Base-by-base conservation (phyloP, 2,888 invertebrate species). In the Cosmia pyralina region DNA sequence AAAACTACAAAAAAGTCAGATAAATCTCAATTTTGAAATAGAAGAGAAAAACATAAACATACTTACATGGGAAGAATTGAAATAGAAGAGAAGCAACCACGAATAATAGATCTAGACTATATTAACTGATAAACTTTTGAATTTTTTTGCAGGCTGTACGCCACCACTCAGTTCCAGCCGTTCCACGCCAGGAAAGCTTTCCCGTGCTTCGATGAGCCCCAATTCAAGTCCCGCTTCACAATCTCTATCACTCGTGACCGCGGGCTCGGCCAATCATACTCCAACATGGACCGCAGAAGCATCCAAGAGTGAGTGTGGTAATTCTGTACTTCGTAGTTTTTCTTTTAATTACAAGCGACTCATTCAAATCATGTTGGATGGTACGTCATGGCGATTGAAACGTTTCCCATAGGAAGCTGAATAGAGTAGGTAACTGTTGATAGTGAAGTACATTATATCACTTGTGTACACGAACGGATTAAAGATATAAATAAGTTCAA, bases 141-240 rank as follows among this genome's bases (percentile, higher is more conserved):
- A 11, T 5, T 22, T 13, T 34, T 71, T 91, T 92, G 19, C 85
- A 96, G 96, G 28, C 83, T 90, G 48, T 96, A 96, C 82, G 96
- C 96, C 2, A 97, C 97, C 8, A 98, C 98, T 0, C 98, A 98
- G 90, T 98, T 98, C 91, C 98, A 98, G 84, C 97, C 98, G 0
- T 97, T 96, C 78, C 97, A 98, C 87, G 98, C 98, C 0, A 96
- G 98, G 77, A 97, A 97, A 87, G 98, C 98, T 0, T 98, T 98
- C 91, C 98, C 98, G 0, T 98, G 98, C 92, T 98, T 98, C 85
- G 99, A 99, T 88, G 98, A 98, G 87, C 98, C 98, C 0, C 97
- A 97, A 46, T 98, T 98, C 90, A 98, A 98, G 91, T 98, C 98
- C 0, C 97, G 94, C 50, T 98, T 97, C 85, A 94, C 95, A 2